Evolutionary conservation across 2,113 vertebrate species (phyloP).

Genomic region (Microtus oregoni): DNA sequence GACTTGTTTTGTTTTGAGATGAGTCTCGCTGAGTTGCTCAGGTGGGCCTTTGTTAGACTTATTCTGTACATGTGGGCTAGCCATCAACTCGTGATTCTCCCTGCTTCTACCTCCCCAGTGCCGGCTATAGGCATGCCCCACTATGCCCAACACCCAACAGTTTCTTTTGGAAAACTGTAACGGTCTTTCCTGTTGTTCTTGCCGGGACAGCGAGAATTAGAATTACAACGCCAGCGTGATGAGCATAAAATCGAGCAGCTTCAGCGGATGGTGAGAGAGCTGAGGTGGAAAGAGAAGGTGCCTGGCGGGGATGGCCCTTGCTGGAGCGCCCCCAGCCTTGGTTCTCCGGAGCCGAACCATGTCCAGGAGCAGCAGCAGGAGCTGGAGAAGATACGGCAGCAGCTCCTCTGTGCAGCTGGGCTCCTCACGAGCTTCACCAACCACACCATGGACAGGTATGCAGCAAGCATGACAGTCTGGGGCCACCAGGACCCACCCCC

Average conservation of each 20-base stretch:
- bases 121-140: no score
- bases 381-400: slow-evolving; percentile 86
- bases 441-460: slow-evolving; percentile 82
- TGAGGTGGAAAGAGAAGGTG: slow-evolving; percentile 85
- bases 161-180: not conserved
- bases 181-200: not conserved
- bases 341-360: not conserved
- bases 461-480: not conserved
- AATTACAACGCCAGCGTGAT: slow-evolving; percentile 89
- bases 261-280: slow-evolving; percentile 87
- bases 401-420: slow-evolving; percentile 82
- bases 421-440: slow-evolving; percentile 82
- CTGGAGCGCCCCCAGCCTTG: not conserved
- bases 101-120: not conserved
- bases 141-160: not conserved
- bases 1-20: not conserved
- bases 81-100: not conserved
- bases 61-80: no score
- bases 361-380: slow-evolving; percentile 74
- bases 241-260: slow-evolving; percentile 91
- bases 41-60: not conserved
- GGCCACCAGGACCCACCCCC: no score
- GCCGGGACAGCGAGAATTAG: slow-evolving; percentile 88
- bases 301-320: not conserved
- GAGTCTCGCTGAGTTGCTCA: not conserved